Percentiles rank a stretch among this genome's conserved stretches.
These are phyloP conservation scores for Prunella himalayana DNA, from an alignment of 2,113 vertebrate species.

Conservation along the genomic window DNA sequence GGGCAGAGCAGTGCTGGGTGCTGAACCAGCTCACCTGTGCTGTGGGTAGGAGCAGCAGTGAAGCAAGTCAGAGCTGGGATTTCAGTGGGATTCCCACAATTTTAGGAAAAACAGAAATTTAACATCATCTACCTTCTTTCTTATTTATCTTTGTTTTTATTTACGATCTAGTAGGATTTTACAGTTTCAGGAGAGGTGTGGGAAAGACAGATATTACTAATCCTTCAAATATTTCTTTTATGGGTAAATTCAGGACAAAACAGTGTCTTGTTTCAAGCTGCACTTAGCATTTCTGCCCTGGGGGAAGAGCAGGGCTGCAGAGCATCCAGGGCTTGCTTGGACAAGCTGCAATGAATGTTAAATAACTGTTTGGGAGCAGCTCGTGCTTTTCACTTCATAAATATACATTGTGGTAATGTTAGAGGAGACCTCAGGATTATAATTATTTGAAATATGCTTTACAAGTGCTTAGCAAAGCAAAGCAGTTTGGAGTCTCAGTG, in stretches of 20 bases:
- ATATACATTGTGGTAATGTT: slow-evolving; percentile 42
- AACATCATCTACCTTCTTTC: background rate
- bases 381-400: slow-evolving; percentile 43
- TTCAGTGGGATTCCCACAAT: background rate
- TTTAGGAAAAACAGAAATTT: background rate
- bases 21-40: background rate
- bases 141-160: background rate
- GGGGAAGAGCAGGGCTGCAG: slow-evolving; percentile 13
- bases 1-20: background rate
- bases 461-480: slow-evolving; percentile 19
- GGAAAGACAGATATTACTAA: background rate
- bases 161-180: background rate
- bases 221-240: background rate
- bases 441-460: slow-evolving; percentile 52
- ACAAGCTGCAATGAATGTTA: slow-evolving; percentile 53
- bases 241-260: slow-evolving; percentile 46
- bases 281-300: slow-evolving; percentile 58
- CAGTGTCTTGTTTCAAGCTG: slow-evolving; percentile 14
- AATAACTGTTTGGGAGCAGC: slow-evolving; percentile 38
- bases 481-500: background rate
- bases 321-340: slow-evolving; percentile 46
- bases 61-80: background rate
- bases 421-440: slow-evolving; percentile 13
- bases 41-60: rapidly evolving
- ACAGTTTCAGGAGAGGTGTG: background rate